These are phyloP conservation scores for Stichopus horrens DNA, from an alignment of 53 echinoderm and acorn worm genomes.

Conservation along the genomic window DNA sequence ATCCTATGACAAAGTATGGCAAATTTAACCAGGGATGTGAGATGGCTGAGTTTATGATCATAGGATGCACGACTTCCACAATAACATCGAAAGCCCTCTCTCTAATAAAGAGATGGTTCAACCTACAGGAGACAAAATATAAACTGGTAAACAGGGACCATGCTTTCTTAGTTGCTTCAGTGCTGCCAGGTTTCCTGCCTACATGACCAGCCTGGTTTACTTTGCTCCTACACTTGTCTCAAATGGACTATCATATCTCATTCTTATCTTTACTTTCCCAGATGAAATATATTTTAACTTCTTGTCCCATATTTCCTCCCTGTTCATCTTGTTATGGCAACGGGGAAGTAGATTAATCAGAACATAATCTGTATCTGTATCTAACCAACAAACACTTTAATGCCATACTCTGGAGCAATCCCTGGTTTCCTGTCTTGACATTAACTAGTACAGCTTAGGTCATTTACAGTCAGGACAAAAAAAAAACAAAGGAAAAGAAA, in stretches of 20 bases:
- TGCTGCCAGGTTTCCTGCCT: not conserved
- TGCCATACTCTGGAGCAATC: not conserved
- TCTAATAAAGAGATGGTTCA: no score
- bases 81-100: not conserved
- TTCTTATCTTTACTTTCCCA: not conserved
- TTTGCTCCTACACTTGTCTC: not conserved
- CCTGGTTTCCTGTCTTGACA: not conserved
- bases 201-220: not conserved
- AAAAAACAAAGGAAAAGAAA: no score
- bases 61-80: not conserved
- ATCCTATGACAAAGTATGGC: not conserved
- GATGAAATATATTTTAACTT: not conserved
- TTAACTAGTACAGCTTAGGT: no score
- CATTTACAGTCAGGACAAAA: no score
- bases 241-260: not conserved
- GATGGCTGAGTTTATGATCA: not conserved
- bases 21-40: not conserved
- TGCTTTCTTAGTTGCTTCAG: conserved; percentile 1
- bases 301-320: not conserved
- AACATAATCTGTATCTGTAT: not conserved
- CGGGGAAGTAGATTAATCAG: conserved; percentile 1
- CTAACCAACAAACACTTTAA: not conserved
- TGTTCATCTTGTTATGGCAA: not conserved
- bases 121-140: not conserved
- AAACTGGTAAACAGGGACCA: not conserved